Conservation (phyloP, 2,113 vertebrate species). For the Noctilio leporinus region DNA sequence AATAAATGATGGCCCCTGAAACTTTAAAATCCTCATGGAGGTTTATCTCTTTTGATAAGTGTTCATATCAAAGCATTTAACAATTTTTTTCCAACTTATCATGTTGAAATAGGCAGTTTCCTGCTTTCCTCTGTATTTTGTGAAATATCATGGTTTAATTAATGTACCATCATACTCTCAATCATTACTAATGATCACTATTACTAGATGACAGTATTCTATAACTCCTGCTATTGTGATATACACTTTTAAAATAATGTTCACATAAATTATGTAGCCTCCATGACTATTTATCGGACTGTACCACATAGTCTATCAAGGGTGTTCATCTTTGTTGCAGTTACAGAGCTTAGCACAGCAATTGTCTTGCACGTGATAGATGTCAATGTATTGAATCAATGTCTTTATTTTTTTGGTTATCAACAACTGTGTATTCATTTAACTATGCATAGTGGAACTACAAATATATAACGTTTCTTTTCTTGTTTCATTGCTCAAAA, state of each 20-base stretch:
- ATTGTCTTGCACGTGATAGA: not conserved
- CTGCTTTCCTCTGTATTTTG: not conserved
- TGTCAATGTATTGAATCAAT: not conserved
- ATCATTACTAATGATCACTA: not conserved
- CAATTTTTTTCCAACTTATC: not conserved
- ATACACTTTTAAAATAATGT: not conserved
- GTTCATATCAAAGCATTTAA: not conserved
- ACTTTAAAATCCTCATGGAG: not conserved
- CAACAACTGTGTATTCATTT: not conserved
- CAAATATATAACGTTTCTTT: not conserved
- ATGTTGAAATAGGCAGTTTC: not conserved
- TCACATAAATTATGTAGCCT: not conserved
- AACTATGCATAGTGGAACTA: not conserved
- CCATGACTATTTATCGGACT: not conserved
- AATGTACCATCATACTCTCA: not conserved
- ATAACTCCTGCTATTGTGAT: not conserved
- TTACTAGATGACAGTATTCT: not conserved
- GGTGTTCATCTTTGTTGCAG: not conserved
- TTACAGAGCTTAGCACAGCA: not conserved
- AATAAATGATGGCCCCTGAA: not conserved
- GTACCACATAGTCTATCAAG: not conserved
- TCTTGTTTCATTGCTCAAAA: slow-evolving; percentile 24
- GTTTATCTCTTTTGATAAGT: not conserved
- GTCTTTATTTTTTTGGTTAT: slow-evolving; percentile 22
- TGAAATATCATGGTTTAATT: not conserved